phyloP scores from a whole-genome alignment of 2,888 invertebrate genomes.

The Amiota minor region DNA sequence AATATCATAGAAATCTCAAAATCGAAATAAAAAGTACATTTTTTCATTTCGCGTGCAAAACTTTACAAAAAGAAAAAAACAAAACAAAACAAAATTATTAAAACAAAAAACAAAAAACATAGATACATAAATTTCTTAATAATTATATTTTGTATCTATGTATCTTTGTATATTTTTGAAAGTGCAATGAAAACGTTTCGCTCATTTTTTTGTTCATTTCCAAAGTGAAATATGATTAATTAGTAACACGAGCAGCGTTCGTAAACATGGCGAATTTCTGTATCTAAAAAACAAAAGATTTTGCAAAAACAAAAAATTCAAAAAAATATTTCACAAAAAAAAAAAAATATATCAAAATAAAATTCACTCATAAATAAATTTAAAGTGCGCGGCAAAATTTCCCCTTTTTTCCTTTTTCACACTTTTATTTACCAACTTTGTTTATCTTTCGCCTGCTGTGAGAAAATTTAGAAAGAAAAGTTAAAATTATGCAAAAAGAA shows the following conservation, averaged over 20 bases:
- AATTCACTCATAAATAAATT: constrained; percentile 12
- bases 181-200: constrained; percentile 61
- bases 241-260: constrained; percentile 47
- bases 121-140: background rate
- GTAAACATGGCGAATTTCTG: constrained; percentile 8
- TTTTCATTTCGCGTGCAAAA: constrained; percentile 14
- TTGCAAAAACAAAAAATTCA: constrained; percentile 30
- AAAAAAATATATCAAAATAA: constrained; percentile 23
- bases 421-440: no score
- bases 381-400: background rate
- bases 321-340: constrained; percentile 33
- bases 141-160: constrained; percentile 40
- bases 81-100: constrained; percentile 5
- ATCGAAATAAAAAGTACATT: background rate
- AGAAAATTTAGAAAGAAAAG: background rate
- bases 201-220: background rate
- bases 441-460: background rate
- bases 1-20: background rate
- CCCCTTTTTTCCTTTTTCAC: background rate
- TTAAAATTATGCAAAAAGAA: constrained; percentile 22
- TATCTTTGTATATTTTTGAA: constrained; percentile 51
- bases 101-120: constrained; percentile 19
- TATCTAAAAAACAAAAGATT: constrained; percentile 14
- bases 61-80: constrained; percentile 15
- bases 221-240: constrained; percentile 63